Evolutionary conservation across 2,113 vertebrate genomes (phyloP).

Genomic region (Forbesichthys agassizii): DNA sequence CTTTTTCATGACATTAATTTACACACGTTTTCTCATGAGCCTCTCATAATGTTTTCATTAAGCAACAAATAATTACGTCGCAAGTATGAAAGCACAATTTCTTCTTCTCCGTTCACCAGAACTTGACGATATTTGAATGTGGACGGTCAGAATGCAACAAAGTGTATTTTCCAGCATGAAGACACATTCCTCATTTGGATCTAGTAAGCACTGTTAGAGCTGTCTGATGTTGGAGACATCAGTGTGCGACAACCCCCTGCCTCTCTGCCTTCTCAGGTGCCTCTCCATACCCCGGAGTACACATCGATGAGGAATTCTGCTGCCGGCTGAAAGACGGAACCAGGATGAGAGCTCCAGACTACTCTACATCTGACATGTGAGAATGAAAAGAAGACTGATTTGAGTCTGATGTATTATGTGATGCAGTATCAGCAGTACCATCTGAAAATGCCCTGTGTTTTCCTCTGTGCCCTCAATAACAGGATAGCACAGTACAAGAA

Average conservation of each 20-base stretch:
- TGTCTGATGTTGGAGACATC: too few species aligned
- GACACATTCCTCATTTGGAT: too few species aligned
- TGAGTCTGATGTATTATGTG: background rate
- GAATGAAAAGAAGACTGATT: slow-evolving; percentile 34
- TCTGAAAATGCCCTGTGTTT: background rate
- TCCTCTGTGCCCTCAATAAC: background rate
- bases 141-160: too few species aligned
- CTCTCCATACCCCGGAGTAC: slow-evolving; percentile 90
- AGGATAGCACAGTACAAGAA: slow-evolving; percentile 10
- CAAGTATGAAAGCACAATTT: too few species aligned
- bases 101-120: too few species aligned
- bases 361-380: slow-evolving; percentile 91
- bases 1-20: too few species aligned
- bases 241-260: background rate
- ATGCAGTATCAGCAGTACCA: background rate
- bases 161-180: too few species aligned
- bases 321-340: slow-evolving; percentile 90
- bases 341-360: slow-evolving; percentile 91
- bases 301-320: slow-evolving; percentile 94
- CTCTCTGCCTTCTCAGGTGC: slow-evolving; percentile 76
- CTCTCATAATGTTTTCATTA: background rate
- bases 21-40: background rate
- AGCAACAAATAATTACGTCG: background rate
- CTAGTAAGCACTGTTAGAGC: too few species aligned
- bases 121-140: too few species aligned